A percentile compares a stretch with the other conserved stretches of the same genome.
Evolutionary conservation across 1,140 invertebrate genomes (phyloP).

Genomic region (Kradibia gibbosae): DNA sequence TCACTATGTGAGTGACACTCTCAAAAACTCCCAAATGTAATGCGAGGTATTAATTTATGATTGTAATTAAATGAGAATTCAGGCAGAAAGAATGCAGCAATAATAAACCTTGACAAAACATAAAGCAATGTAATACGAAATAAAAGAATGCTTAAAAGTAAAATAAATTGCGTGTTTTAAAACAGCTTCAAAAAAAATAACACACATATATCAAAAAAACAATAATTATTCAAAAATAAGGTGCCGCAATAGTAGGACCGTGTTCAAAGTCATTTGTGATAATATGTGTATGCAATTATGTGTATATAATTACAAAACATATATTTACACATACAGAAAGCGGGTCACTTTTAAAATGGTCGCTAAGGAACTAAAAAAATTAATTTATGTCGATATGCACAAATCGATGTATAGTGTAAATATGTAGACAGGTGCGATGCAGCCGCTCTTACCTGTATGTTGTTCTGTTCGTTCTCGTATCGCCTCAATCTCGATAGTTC

Average conservation of each 20-base stretch:
- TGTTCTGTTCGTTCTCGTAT: constrained; percentile 78
- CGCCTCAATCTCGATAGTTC: constrained; percentile 77
- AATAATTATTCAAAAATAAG: constrained; percentile 9
- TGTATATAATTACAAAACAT: constrained; percentile 1
- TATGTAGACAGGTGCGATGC: constrained; percentile 6
- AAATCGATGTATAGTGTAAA: constrained; percentile 18
- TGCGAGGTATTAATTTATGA: constrained; percentile 48
- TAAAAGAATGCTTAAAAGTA: constrained; percentile 41
- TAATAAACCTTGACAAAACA: constrained; percentile 62
- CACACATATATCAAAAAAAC: background rate
- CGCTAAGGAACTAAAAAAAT: constrained; percentile 2
- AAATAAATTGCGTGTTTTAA: background rate
- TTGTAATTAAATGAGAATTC: constrained; percentile 49
- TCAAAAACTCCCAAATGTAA: constrained; percentile 47
- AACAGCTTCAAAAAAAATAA: background rate
- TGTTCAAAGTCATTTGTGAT: background rate
- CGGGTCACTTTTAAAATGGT: background rate
- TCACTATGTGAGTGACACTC: constrained; percentile 16
- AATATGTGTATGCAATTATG: constrained; percentile 18
- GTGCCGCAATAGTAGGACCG: background rate
- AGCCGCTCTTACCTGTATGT: constrained; percentile 75
- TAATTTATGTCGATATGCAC: constrained; percentile 10
- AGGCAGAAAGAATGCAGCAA: constrained; percentile 60
- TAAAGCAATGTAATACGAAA: constrained; percentile 57
- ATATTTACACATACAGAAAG: constrained; percentile 11